Base-by-base conservation (phyloP, 2,113 vertebrate species). In the Bubo bubo region DNA sequence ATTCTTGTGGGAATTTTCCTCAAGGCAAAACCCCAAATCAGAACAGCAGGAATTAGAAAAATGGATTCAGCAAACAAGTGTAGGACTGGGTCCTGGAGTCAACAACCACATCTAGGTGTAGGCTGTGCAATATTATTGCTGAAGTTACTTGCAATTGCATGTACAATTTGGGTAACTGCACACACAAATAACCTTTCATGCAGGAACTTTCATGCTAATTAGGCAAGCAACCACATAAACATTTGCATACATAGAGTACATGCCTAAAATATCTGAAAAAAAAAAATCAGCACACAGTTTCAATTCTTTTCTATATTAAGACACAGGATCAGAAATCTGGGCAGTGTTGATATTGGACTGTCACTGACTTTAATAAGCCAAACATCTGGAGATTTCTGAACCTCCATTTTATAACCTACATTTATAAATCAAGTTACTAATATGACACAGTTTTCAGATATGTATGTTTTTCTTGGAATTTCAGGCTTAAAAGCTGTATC, bases 321-420 rank as follows among this genome's bases (percentile, higher is more conserved):
- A 68, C 90, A 80, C 39, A 62, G 34, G 72, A 92, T 66, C 45
- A 94, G 90, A 95, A 96, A 86, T 86, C 56, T 91, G 88, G 50
- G 60, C 60, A 90, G 22, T 94, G 91, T 95, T 97, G 89, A 88
- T 95, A 76, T 91, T 97, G 97, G 96, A 95, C 83, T 0, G 0
- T 56, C 60, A 43, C 35, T 91, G 50, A 53, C 60, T 95, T 96
- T 56, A 95, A 60, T 76, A 73, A 93, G 95, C 97, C 96, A 97
- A 97, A 98, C 96, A 97, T 96, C 96, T 98, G 97, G 94, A 94
- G 88, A 95, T 93, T 93, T 90, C 80, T 95, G 74, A 95, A 92
- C 53, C 76, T 94, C 77, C 53, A 83, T 93, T 97, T 96, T 96
- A 96, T 92, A 94, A 94, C 74, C 24, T 58, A 87, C 88, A 73